Evolutionary conservation across 2,888 invertebrate genomes (phyloP).

Genomic region (Caenorhabditis auriculariae): DNA sequence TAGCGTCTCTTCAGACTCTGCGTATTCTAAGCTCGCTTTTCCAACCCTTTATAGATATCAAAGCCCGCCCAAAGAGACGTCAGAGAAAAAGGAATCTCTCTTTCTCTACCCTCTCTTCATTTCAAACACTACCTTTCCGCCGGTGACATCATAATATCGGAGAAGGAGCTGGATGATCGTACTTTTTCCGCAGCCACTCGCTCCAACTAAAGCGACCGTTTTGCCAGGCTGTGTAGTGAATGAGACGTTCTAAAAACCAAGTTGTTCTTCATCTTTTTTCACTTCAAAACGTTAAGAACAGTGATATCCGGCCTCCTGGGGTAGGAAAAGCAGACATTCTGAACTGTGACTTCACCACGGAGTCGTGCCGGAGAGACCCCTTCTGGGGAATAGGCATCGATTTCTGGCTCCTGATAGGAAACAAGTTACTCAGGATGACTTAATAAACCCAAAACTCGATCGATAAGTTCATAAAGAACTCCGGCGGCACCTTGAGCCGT

Average conservation of each 20-base stretch:
- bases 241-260: conserved; percentile 13
- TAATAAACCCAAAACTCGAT: conserved; percentile 60
- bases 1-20: no score
- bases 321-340: conserved; percentile 65
- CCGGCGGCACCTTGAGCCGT: conserved; percentile 78
- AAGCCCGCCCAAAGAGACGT: no score
- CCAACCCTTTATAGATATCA: no score
- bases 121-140: conserved; percentile 14
- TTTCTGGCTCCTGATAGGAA: conserved; percentile 49
- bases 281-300: conserved; percentile 46
- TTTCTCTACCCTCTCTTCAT: no score
- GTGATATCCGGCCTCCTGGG: conserved; percentile 64
- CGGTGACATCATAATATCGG: conserved; percentile 21
- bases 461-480: conserved; percentile 66
- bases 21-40: no score
- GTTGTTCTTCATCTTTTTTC: no score
- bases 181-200: conserved; percentile 36
- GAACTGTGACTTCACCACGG: conserved; percentile 65
- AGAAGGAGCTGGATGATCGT: conserved; percentile 31
- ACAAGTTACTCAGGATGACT: no score
- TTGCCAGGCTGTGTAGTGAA: conserved; percentile 29
- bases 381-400: conserved; percentile 39
- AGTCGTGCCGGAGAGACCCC: conserved; percentile 64
- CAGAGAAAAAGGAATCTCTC: no score
- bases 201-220: conserved; percentile 36